A percentile compares a stretch with the other conserved stretches of the same genome.
Conservation (phyloP, 2,888 invertebrate species). For the Macrophya annulata region DNA sequence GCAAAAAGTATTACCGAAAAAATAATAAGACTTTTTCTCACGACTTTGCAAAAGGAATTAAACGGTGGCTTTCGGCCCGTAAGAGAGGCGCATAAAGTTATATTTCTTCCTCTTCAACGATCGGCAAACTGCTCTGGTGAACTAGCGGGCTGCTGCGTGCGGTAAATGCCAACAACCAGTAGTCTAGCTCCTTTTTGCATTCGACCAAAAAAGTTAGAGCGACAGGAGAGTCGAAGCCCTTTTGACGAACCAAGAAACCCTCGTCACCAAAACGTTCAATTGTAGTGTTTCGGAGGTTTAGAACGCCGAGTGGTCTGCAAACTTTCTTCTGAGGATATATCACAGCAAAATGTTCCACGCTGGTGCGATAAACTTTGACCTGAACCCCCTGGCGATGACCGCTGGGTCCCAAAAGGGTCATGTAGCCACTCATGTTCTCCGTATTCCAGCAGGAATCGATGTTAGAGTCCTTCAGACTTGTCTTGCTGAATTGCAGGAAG, state of each 20-base stretch:
- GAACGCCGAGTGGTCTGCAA: conserved; percentile 83
- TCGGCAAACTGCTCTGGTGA: conserved; percentile 83
- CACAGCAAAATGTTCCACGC: conserved; percentile 85
- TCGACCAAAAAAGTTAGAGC: conserved; percentile 83
- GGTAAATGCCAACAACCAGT: conserved; percentile 84
- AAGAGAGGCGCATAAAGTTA: conserved; percentile 64
- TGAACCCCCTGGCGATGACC: conserved; percentile 84
- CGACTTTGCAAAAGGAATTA: conserved; percentile 54
- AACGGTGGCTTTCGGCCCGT: conserved; percentile 64
- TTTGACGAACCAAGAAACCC: conserved; percentile 83
- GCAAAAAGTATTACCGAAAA: conserved; percentile 6
- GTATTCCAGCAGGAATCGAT: conserved; percentile 81
- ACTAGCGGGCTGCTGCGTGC: conserved; percentile 80
- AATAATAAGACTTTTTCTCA: conserved; percentile 5
- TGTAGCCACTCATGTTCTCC: conserved; percentile 84
- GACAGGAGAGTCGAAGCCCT: conserved; percentile 84
- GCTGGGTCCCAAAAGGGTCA: conserved; percentile 82
- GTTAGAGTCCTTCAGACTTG: conserved; percentile 71
- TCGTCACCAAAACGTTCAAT: conserved; percentile 81
- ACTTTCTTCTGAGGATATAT: conserved; percentile 85
- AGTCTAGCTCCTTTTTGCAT: conserved; percentile 82
- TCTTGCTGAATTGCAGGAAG: conserved; percentile 72
- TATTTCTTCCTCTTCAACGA: conserved; percentile 84
- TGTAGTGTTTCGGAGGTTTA: conserved; percentile 84
- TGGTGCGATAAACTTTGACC: conserved; percentile 85